Evolutionary conservation across 2,113 vertebrate species (phyloP).

Genomic region (Neomonachus schauinslandi): DNA sequence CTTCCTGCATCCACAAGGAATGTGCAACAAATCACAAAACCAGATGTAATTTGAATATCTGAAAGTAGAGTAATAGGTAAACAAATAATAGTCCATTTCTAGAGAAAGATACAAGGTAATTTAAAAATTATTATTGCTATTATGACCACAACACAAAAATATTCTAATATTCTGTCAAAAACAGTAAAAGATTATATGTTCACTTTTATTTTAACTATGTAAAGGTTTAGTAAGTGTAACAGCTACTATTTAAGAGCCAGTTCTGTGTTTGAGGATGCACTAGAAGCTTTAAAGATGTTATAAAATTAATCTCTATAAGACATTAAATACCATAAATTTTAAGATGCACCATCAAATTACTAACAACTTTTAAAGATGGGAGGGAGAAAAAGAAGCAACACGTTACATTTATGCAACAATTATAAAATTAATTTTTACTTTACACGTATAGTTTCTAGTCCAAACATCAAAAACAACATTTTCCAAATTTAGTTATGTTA

Average conservation of each 20-base stretch:
- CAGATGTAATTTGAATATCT: not conserved
- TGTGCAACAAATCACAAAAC: not conserved
- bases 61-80: not conserved
- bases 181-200: not conserved
- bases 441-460: not conserved
- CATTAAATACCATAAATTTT: conserved; percentile 10
- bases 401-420: not conserved
- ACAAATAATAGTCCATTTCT: not conserved
- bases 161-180: not conserved
- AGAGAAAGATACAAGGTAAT: not conserved
- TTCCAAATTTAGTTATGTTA: not conserved
- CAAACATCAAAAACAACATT: not conserved
- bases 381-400: not conserved
- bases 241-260: not conserved
- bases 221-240: not conserved
- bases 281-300: conserved; percentile 20
- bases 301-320: not conserved
- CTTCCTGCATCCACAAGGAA: not conserved
- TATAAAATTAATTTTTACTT: not conserved
- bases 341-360: conserved; percentile 10
- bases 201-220: not conserved
- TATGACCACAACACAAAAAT: not conserved
- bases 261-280: not conserved
- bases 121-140: not conserved
- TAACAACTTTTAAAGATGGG: not conserved